Base-by-base conservation (phyloP, 2,113 vertebrate genomes). In the Lagopus leucura region DNA sequence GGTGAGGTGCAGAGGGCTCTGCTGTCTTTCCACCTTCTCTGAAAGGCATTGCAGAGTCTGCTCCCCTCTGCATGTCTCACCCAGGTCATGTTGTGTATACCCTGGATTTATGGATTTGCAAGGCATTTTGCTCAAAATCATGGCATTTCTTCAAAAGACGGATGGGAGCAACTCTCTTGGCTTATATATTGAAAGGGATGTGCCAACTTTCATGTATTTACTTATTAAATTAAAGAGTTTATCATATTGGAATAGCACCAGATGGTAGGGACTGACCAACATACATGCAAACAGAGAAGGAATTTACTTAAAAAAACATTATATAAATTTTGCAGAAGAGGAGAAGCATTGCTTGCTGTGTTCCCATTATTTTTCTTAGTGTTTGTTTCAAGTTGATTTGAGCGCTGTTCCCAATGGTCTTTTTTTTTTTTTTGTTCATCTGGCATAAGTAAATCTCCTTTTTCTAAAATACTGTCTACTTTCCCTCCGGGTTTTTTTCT, bases 401-500 rank as follows among this genome's bases (percentile, higher is more conserved):
- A 89, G 66, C 32, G 1, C 63, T 54, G 60, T 24, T 89, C 67
- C 92, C 66, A 82, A 87, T 86, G 54, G 57, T 64, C 78, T 81
- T 47, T 24, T 2, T 3, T 24, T 2, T 3, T 42, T 84, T 3
- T 34, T 82, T 86, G 57, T n/a, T 42, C 50, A 54, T 65, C 75
- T 86, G 78, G 72, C 12, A 1, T 70, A 80, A 11, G 13, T 4
- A 50, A 32, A 90, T 30, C 64, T 89, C 72, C 50, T 72, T 86
- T 92, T 92, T 89, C 61, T 76, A 9, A 88, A 83, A 38, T 10
- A 82, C 55, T 88, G 61, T 27, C 76, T 83, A 32, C 60, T 82
- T 82, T 58, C 69, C 93, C 72, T 83, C 67, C 52, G 87, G 83
- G 78, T 80, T 89, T 65, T 77, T 42, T 61, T 82, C 60, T 91